Base-by-base conservation (phyloP, 2,113 vertebrate genomes). In the Rhynchopsitta pachyrhyncha region DNA sequence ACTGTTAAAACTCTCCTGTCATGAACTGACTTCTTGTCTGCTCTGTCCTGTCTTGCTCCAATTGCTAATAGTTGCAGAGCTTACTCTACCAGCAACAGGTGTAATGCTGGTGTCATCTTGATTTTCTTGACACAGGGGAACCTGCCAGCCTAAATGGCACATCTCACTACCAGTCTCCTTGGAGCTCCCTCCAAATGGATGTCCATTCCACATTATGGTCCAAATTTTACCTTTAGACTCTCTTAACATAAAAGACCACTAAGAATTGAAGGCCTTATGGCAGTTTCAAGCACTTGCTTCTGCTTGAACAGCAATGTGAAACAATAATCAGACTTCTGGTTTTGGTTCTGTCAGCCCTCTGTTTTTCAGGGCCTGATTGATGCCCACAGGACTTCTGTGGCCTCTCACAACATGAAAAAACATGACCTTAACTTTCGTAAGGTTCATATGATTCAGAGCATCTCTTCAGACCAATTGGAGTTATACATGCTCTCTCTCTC, bases 331-430 rank as follows among this genome's bases (percentile, higher is more conserved):
- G 22, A 18, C 10, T 86, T 82, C 63, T 1, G 0, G 17, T 9
- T 91, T 95, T 71, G 67, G 29, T 47, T 90, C 55, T 86, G 62
- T 52, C 88, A 70, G 57, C 71, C 69, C 37, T 90, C 79, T 97
- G 84, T 96, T 62, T 98, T 95, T 97, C 62, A 70, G 49, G 39
- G 49, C 31, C 52, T 94, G 83, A 94, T 47, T 89, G 67, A 6
- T 44, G 49, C 66, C 62, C 64, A 73, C 13, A 12, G 42, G 66
- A 90, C 67, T 88, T 7, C 13, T 82, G 84, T 71, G 77, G 77
- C 49, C 19, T 82, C 24, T 68, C 68, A 83, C 35, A 80, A 88
- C 71, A 82, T 53, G 33, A 82, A 75, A 81, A 74, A 49, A n/a
- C 20, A 47, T 22, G 14, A 44, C 49, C 53, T 67, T 66, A 68